These are phyloP conservation scores for Synergus laeviventris DNA, from an alignment of 2,888 invertebrate genomes.

Conservation along the genomic window DNA sequence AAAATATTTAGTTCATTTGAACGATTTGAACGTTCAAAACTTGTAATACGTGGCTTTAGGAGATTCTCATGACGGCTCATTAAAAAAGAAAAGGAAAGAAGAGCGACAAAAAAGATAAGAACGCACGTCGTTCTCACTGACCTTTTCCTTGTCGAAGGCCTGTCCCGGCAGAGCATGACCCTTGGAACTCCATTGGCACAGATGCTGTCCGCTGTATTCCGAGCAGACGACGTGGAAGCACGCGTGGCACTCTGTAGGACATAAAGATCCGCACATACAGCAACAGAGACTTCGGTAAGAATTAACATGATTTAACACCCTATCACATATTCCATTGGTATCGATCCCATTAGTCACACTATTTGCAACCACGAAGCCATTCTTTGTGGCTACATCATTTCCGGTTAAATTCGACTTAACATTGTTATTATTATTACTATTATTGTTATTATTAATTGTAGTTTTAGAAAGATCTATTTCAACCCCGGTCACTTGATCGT, in stretches of 20 bases:
- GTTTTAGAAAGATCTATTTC: constrained; percentile 10
- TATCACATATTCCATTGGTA: constrained; percentile 44
- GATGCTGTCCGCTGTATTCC: constrained; percentile 70
- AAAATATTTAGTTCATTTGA: too few relatives aligned
- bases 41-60: constrained; percentile 16
- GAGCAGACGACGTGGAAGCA: constrained; percentile 81
- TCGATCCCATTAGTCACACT: constrained; percentile 16
- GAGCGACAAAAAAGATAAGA: constrained; percentile 46
- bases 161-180: constrained; percentile 70
- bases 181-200: constrained; percentile 74
- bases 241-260: constrained; percentile 81
- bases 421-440: constrained; percentile 27
- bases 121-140: constrained; percentile 56
- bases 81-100: constrained; percentile 39
- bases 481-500: constrained; percentile 5
- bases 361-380: constrained; percentile 4
- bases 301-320: constrained; percentile 30
- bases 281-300: constrained; percentile 74
- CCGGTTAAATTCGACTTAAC: constrained; percentile 35
- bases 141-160: constrained; percentile 73
- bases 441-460: constrained; percentile 37
- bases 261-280: constrained; percentile 81
- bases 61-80: neutral
- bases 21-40: too few relatives aligned
- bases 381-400: constrained; percentile 4